Evolutionary conservation across 1,140 invertebrate species (phyloP).

Genomic region (Neodiprion fabricii): DNA sequence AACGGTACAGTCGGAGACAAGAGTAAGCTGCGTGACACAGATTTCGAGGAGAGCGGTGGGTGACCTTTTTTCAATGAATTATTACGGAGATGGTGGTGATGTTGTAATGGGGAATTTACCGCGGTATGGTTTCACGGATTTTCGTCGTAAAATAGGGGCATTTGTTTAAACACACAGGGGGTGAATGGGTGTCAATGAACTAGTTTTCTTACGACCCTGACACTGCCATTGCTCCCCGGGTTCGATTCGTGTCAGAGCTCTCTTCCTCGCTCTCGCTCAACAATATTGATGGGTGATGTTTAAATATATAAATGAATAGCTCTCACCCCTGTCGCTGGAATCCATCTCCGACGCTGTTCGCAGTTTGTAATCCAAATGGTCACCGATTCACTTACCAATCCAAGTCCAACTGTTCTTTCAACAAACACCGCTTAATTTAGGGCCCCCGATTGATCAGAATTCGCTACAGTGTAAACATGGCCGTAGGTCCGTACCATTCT

Average conservation of each 20-base stretch:
- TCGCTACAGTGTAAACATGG: slow-evolving; percentile 57
- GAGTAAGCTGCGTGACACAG: slow-evolving; percentile 48
- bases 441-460: slow-evolving; percentile 38
- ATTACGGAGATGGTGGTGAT: not conserved
- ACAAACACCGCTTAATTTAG: slow-evolving; percentile 36
- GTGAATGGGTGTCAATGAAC: slow-evolving; percentile 55
- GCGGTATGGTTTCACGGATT: not conserved
- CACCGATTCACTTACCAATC: not conserved
- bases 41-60: slow-evolving; percentile 26
- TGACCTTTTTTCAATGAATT: not conserved
- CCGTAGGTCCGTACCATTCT: slow-evolving; percentile 42
- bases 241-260: slow-evolving; percentile 46
- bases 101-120: not conserved
- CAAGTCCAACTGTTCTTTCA: not conserved
- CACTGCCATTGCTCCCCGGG: slow-evolving; percentile 57
- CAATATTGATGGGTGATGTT: slow-evolving; percentile 39
- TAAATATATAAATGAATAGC: slow-evolving; percentile 2
- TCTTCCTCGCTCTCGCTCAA: slow-evolving; percentile 11
- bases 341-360: slow-evolving; percentile 43
- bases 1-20: slow-evolving; percentile 44
- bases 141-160: no score
- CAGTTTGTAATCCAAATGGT: not conserved
- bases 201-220: slow-evolving; percentile 59
- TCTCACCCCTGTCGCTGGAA: slow-evolving; percentile 57
- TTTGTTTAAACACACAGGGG: slow-evolving; percentile 14